Percentiles rank a stretch among this genome's conserved stretches.
phyloP scores from a whole-genome alignment of 1,140 invertebrate species.

The Steinernema feltiae region DNA sequence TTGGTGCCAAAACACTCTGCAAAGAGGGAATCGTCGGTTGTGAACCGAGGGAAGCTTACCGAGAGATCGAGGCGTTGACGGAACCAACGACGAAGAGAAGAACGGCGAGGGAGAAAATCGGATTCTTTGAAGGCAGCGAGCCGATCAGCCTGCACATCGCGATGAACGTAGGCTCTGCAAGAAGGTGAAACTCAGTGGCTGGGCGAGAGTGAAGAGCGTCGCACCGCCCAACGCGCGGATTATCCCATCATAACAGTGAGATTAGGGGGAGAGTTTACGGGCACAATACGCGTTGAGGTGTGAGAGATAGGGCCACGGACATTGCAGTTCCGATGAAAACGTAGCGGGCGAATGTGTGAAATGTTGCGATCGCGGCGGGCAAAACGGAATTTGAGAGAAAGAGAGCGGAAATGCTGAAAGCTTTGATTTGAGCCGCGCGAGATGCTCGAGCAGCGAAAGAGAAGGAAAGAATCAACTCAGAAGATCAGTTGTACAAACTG shows the following conservation, averaged over 20 bases:
- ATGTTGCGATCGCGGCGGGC: neutral
- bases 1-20: neutral
- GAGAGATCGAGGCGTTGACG: conserved; percentile 1
- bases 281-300: no score
- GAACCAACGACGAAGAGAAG: neutral
- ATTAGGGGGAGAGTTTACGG: no score
- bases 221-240: neutral
- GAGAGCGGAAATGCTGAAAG: neutral
- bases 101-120: neutral
- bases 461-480: no score
- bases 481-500: no score
- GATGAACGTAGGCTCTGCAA: neutral
- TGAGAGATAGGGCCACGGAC: neutral
- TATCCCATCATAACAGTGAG: neutral
- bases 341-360: no score
- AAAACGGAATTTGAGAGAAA: neutral
- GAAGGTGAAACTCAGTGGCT: conserved; percentile 1
- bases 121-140: no score
- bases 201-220: neutral
- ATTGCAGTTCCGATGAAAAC: no score
- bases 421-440: neutral
- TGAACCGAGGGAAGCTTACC: neutral
- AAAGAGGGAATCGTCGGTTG: neutral
- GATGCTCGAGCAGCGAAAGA: neutral
- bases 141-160: no score